Evolutionary conservation across 2,888 invertebrate species (phyloP), one percentile per base, ranked within the genome.

Genomic region (Colostygia pectinataria): DNA sequence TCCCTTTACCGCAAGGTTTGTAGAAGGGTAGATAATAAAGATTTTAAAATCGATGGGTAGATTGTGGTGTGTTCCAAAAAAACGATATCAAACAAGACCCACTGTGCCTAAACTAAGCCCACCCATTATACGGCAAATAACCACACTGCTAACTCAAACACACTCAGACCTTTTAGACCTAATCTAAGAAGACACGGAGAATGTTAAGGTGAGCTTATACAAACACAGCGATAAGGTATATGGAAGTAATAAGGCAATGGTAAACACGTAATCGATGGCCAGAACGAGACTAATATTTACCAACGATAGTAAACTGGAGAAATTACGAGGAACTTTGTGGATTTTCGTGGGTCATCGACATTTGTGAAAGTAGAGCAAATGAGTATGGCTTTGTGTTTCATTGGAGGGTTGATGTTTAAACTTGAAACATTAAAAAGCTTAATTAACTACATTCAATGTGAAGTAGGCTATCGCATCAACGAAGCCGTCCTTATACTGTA

Each of bases 251-350:
- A 66, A 69, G 61, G 64, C 62, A 64, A 55, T 47, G 48, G 61
- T 67, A 74, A 78, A 80, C 73, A 76, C 60, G 66, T 74, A 66
- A 77, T 74, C 63, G 72, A 70, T 66, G 71, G 64, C 59, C 55
- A 63, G 53, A 62, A 58, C 53, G 50, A 53, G 40, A 59, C 62
- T 53, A 68, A 74, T 79, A 74, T 81, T 80, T 69, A 76, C 77
- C 56, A 55, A 55, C 61, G 58, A 73, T 69, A 64, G 61, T 64
- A 66, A 65, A 66, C 63, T 59, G 58, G 62, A 61, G 55, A 57
- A 54, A 57, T 49, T 55, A 59, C 47, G 45, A 36, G 10, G 31
- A 36, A 14, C 51, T 57, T 61, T 59, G 59, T 48, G 43, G 54
- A 57, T 42, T 67, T 71, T 60, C 56, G 52, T 40, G 46, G 66